Evolutionary conservation across 2,888 invertebrate genomes (phyloP), one percentile per base, ranked within the genome.

Genomic region (Vesta saturnalis): DNA sequence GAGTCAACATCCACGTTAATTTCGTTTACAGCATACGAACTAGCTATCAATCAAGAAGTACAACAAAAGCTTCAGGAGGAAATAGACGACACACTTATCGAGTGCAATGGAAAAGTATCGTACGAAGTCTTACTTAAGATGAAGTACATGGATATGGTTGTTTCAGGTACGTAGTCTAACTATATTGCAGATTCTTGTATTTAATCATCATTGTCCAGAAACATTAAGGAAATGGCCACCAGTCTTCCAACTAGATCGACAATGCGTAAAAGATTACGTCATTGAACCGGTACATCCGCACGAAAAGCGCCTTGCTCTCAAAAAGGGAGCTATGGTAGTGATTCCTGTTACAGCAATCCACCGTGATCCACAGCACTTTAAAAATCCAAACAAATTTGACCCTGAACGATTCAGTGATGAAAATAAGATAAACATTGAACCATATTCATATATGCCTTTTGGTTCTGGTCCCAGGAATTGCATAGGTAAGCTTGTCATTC

Each of bases 131-230:
- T 64, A 18, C 30, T 55, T 15, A 46, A n/a, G 14, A 84, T 89
- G 86, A 81, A 82, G 8, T 89, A 88, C 60, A 77, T 89, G 81
- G 88, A 89, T 57, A 87, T 87, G 87, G 86, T 88, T 0, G 78
- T 52, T 52, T 19, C 21, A 88, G 0, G 86, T 86, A 74, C 85
- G 85, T 85, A 74, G 12, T 16, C 1, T 3, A 16, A 15, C n/a
- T 15, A 3, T 18, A 15, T 14, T 46, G n/a, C n/a, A 6, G 14
- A 43, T 12, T 3, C 5, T 43, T 14, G 14, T 14, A 43, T n/a
- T 4, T 43, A 43, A 43, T 12, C 10, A 43, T 43, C n/a, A n/a
- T n/a, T n/a, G n/a, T 6, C 4, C 1, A 21, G 52, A 52, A 52
- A 52, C 52, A 5, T 21, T 88, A 19, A 1, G 52, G n/a, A 52